phyloP scores from a whole-genome alignment of 2,797 vertebrate genomes.

The Sebastes iracundus region DNA sequence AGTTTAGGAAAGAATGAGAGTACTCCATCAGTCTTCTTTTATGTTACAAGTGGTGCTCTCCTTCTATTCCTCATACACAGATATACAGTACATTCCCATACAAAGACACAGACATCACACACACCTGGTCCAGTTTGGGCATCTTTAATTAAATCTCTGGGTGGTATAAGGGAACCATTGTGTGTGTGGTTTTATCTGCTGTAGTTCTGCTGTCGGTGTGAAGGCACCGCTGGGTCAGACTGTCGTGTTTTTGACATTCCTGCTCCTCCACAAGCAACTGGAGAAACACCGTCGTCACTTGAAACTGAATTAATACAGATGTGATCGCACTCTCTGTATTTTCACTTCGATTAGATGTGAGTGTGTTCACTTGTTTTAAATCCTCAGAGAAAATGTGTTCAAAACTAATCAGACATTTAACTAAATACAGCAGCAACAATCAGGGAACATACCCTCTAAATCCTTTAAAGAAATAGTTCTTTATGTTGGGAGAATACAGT shows the following conservation, averaged over 20 bases:
- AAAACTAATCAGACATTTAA: not conserved
- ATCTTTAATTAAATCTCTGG: slow-evolving; percentile 53
- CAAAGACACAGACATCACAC: slow-evolving; percentile 5
- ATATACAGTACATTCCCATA: not conserved
- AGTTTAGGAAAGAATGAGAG: slow-evolving; percentile 32
- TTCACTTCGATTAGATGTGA: not conserved
- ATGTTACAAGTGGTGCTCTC: not conserved
- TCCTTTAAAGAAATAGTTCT: not conserved
- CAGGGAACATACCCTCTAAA: not conserved
- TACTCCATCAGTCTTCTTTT: not conserved
- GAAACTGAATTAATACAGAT: not conserved
- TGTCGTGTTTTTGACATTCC: not conserved
- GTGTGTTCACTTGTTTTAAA: not conserved
- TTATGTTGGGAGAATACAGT: not conserved
- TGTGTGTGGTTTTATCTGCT: slow-evolving; percentile 29
- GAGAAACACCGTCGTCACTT: not conserved
- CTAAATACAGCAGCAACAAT: not conserved
- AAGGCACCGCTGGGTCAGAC: slow-evolving; percentile 18
- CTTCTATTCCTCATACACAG: not conserved
- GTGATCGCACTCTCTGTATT: not conserved
- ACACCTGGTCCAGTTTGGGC: slow-evolving; percentile 42
- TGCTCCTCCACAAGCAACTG: slow-evolving; percentile 10
- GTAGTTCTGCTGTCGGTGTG: not conserved
- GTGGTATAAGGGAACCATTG: slow-evolving; percentile 19
- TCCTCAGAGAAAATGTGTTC: not conserved